Evolutionary conservation across 2,888 invertebrate genomes (phyloP).

Genomic region (Caenorhabditis sp.): DNA sequence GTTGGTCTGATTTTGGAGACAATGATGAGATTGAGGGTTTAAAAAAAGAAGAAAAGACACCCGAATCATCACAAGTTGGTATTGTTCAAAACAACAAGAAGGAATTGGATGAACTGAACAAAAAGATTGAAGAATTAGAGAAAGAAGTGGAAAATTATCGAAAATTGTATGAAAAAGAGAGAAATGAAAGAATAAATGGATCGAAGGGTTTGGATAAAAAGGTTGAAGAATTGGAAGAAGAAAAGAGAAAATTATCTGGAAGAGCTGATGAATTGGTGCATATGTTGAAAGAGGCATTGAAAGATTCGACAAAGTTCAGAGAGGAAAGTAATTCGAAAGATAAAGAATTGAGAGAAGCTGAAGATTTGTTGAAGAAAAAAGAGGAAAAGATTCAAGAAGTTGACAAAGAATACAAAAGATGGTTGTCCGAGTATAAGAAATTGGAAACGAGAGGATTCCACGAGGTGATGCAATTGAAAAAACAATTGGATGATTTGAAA

Average conservation of each 20-base stretch:
- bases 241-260: slow-evolving; percentile 34
- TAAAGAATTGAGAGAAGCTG: slow-evolving; percentile 22
- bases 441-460: slow-evolving; percentile 51
- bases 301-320: slow-evolving; percentile 8
- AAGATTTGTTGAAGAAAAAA: slow-evolving; percentile 28
- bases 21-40: slow-evolving; percentile 32
- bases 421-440: slow-evolving; percentile 35
- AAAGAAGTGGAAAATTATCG: slow-evolving; percentile 28
- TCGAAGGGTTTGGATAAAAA: slow-evolving; percentile 13
- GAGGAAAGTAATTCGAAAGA: slow-evolving; percentile 32
- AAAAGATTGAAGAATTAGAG: slow-evolving; percentile 18
- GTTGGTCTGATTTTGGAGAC: slow-evolving; percentile 54
- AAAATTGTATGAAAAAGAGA: slow-evolving; percentile 17
- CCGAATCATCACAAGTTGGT: slow-evolving; percentile 11
- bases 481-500: slow-evolving; percentile 27
- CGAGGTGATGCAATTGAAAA: slow-evolving; percentile 34
- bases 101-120: slow-evolving; percentile 26
- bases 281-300: slow-evolving; percentile 31
- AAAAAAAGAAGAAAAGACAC: slow-evolving; percentile 31
- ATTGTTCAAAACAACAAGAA: slow-evolving; percentile 33
- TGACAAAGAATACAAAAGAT: slow-evolving; percentile 37
- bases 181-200: slow-evolving; percentile 20
- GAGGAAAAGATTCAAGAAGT: slow-evolving; percentile 41
- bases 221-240: slow-evolving; percentile 23
- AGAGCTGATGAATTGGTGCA: no score